Conservation (phyloP, 2,888 invertebrate genomes). For the Drosophila falleni region DNA sequence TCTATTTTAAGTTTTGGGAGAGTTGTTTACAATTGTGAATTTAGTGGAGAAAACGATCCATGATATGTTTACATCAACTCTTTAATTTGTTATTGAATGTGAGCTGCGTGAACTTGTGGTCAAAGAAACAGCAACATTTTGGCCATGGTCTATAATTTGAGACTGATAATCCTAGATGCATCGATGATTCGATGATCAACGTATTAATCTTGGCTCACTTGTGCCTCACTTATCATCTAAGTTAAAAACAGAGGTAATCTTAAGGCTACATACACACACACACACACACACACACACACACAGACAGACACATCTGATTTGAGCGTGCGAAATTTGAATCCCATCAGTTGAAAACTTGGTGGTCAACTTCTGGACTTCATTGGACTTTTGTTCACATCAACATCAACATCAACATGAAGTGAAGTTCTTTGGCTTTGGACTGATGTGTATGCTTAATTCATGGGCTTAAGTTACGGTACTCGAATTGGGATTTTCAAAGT, state of each 20-base stretch:
- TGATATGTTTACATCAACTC: background rate
- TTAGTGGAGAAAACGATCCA: background rate
- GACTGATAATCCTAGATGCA: slow-evolving; percentile 9
- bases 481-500: slow-evolving; percentile 57
- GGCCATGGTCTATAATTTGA: slow-evolving; percentile 19
- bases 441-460: slow-evolving; percentile 52
- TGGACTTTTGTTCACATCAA: slow-evolving; percentile 48
- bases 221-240: slow-evolving; percentile 37
- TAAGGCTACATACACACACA: slow-evolving; percentile 5
- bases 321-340: slow-evolving; percentile 45
- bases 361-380: slow-evolving; percentile 40
- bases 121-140: background rate
- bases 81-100: background rate
- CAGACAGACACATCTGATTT: slow-evolving; percentile 2
- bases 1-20: background rate
- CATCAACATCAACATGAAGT: slow-evolving; percentile 1
- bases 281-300: slow-evolving; percentile 1
- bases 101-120: slow-evolving; percentile 6
- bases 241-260: slow-evolving; percentile 28
- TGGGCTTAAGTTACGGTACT: slow-evolving; percentile 69
- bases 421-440: slow-evolving; percentile 7
- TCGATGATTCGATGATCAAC: slow-evolving; percentile 1
- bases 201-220: slow-evolving; percentile 28
- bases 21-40: background rate
- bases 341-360: slow-evolving; percentile 26